Evolutionary conservation across 92 coral and sea anemone genomes (phyloP), one percentile per base, ranked within the genome.

Genomic region (Phenganax marumi): DNA sequence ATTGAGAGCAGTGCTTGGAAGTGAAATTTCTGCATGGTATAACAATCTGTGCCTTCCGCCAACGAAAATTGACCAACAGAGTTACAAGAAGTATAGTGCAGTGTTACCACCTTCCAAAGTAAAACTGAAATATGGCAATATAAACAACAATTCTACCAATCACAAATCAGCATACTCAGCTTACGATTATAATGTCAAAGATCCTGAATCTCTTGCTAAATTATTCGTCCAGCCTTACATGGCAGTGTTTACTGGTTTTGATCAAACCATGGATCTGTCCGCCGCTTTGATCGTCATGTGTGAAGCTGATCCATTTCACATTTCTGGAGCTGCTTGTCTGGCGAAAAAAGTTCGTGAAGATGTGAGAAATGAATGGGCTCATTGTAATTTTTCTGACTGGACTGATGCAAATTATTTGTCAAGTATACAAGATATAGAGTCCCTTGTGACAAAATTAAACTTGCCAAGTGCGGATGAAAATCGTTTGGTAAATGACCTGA

Each of bases 241-340:
- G 97, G 97, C 97, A n/a, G 87, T 77, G 77, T 89, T 92, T 64
- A 85, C 90, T 76, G 97, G 97, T 6, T 89, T 89, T 89, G 93
- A 91, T 68, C 76, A 86, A 75, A 91, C 97, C 0, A 91, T 93
- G 73, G 97, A 92, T 79, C 53, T 85, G 73, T 92, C 97, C 33
- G 97, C 97, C 8, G 92, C 83, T 25, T 75, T 92, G 16, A 90
- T 89, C 11, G 87, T 92, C 43, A 93, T 92, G 48, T 57, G 76
- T 7, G 52, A 83, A 25, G 87, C 91, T 11, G 68, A 84, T 39
- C 89, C 84, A 47, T 92, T 92, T 81, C 50, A 77, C 64, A 3
- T 73, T 17, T 62, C 71, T 33, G 76, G 76, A 43, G 69, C 89
- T 70, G 89, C 87, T 68, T 72, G 46, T 8, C 84, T 69, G 47